phyloP scores from a whole-genome alignment of 2,797 vertebrate species.

The Diplodus sargus region DNA sequence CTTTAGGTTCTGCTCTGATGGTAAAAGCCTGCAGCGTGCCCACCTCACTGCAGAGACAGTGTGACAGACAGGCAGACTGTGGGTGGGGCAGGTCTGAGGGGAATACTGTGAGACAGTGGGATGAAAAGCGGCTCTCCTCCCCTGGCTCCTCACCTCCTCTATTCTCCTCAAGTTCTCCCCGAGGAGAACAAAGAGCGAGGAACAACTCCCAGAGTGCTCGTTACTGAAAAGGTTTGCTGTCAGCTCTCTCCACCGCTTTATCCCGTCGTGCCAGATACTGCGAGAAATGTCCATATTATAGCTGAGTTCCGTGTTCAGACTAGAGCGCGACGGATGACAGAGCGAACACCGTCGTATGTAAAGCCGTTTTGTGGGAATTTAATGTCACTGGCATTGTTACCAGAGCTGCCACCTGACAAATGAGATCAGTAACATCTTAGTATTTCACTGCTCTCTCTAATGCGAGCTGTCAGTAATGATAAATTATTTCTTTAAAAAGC shows the following conservation, averaged over 20 bases:
- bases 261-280: not conserved
- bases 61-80: conserved; percentile 44
- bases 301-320: not conserved
- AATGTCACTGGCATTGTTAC: not conserved
- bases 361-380: not conserved
- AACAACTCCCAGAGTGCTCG: conserved; percentile 49
- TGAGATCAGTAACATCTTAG: not conserved
- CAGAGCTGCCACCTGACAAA: not conserved
- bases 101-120: conserved; percentile 35
- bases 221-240: conserved; percentile 32
- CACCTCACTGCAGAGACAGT: conserved; percentile 38
- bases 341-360: not conserved
- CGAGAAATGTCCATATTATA: conserved; percentile 25
- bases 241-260: conserved; percentile 13
- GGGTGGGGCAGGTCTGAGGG: conserved; percentile 52
- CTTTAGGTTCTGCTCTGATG: conserved; percentile 9
- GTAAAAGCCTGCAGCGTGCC: conserved; percentile 46
- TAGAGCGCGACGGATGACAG: not conserved
- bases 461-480: not conserved
- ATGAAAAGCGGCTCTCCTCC: conserved; percentile 38
- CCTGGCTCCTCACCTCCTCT: conserved; percentile 29
- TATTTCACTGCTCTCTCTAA: not conserved
- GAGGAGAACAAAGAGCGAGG: conserved; percentile 28
- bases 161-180: conserved; percentile 39
- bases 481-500: not conserved